Conservation (phyloP, 2,888 invertebrate species). For the Lymantria dispar region DNA sequence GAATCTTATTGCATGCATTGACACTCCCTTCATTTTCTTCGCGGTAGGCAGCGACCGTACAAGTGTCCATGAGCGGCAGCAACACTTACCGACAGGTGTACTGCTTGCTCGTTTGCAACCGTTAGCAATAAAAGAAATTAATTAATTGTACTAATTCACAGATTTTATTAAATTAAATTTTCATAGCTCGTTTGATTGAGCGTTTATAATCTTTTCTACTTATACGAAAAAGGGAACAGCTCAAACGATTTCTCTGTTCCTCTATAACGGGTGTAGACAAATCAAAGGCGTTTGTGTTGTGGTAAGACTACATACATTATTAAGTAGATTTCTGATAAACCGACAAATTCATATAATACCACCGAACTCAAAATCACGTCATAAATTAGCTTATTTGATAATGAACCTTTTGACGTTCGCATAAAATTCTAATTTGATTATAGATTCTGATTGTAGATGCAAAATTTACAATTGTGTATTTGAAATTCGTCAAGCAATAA, state of each 20-base stretch:
- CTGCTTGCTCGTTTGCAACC: too few relatives aligned
- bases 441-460: not conserved
- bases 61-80: too few relatives aligned
- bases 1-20: too few relatives aligned
- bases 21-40: too few relatives aligned
- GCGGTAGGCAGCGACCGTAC: too few relatives aligned
- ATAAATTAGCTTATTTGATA: not conserved
- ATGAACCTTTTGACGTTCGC: constrained; percentile 5
- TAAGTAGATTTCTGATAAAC: constrained; percentile 49
- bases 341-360: constrained; percentile 38
- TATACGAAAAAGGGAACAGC: constrained; percentile 1
- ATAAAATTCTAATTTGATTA: constrained; percentile 8
- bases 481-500: constrained; percentile 19
- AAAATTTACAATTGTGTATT: constrained; percentile 15
- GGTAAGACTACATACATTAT: constrained; percentile 60
- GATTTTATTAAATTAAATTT: too few relatives aligned
- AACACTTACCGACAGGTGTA: too few relatives aligned
- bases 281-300: constrained; percentile 61
- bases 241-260: constrained; percentile 21
- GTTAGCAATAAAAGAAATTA: too few relatives aligned
- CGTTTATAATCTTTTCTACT: too few relatives aligned
- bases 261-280: constrained; percentile 43
- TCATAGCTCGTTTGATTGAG: too few relatives aligned
- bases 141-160: too few relatives aligned
- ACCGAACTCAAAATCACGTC: constrained; percentile 7